These are phyloP conservation scores for Chelon labrosus DNA, from an alignment of 2,797 vertebrate species.

Conservation along the genomic window DNA sequence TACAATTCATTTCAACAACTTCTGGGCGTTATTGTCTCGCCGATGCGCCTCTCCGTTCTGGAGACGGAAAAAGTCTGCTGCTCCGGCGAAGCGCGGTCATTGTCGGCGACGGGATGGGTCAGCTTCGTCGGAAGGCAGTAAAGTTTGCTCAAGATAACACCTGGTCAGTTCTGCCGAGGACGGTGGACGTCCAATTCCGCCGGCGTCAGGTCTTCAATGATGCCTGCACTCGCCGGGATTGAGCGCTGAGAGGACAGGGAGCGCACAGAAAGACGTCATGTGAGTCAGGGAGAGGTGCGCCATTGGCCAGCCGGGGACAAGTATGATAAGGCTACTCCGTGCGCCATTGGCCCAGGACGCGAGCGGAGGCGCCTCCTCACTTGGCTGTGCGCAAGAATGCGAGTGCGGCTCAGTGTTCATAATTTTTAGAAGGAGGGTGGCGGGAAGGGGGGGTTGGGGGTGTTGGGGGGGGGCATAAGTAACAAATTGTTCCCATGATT, in stretches of 20 bases:
- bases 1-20: constrained; percentile 79
- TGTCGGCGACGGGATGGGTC: constrained; percentile 15
- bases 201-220: constrained; percentile 90
- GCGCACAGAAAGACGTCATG: constrained; percentile 87
- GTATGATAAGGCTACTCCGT: constrained; percentile 84
- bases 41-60: constrained; percentile 52
- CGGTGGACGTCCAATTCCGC: constrained; percentile 78
- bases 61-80: constrained; percentile 58
- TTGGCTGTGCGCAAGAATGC: constrained; percentile 87
- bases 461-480: constrained; percentile 41
- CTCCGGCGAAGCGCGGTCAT: constrained; percentile 35
- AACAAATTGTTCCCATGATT: constrained; percentile 74
- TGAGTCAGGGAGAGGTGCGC: constrained; percentile 77
- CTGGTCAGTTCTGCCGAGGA: constrained; percentile 32
- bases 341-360: constrained; percentile 88
- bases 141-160: constrained; percentile 52
- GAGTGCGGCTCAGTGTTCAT: constrained; percentile 82
- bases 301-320: constrained; percentile 86
- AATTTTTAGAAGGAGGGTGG: constrained; percentile 60
- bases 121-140: constrained; percentile 27
- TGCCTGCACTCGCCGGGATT: constrained; percentile 88
- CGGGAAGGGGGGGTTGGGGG: neutral
- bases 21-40: constrained; percentile 74
- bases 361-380: constrained; percentile 86
- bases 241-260: constrained; percentile 83